These are phyloP conservation scores for Xerus inauris DNA, from an alignment of 2,113 vertebrate species.

Conservation along the genomic window DNA sequence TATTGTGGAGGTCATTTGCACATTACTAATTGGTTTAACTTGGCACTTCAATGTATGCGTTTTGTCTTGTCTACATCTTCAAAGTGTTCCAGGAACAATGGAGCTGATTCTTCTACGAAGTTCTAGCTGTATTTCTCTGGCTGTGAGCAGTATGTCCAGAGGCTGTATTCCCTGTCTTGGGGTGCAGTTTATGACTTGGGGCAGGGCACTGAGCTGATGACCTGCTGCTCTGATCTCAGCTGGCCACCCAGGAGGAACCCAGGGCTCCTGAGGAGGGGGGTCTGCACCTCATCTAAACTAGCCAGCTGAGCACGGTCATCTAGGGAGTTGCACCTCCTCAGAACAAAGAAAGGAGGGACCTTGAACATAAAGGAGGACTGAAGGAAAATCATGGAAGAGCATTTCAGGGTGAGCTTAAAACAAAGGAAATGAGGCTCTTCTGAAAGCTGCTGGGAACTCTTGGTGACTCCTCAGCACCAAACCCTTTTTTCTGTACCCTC, in stretches of 20 bases:
- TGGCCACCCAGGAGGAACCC: not conserved
- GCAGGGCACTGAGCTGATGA: not conserved
- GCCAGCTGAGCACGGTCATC: not conserved
- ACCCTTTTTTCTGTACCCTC: not conserved
- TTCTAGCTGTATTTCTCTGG: not conserved
- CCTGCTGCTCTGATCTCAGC: not conserved
- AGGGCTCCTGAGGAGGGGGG: no score
- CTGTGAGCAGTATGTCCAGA: not conserved
- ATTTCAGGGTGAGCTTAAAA: not conserved
- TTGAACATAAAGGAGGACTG: not conserved
- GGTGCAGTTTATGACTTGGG: not conserved
- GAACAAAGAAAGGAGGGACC: not conserved
- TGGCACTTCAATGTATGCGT: slow-evolving; percentile 13
- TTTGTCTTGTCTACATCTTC: slow-evolving; percentile 62
- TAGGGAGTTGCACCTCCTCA: not conserved
- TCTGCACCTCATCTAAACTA: not conserved
- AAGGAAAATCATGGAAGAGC: not conserved
- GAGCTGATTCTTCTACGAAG: slow-evolving; percentile 15
- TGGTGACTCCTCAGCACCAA: not conserved
- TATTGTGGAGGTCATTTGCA: not conserved
- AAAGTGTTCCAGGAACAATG: slow-evolving; percentile 63
- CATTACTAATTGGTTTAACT: slow-evolving; percentile 64
- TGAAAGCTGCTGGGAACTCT: not conserved
- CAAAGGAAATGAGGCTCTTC: not conserved
- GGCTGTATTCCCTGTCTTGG: fast-evolving